Percentiles rank a stretch among this genome's conserved stretches.
Conservation (phyloP, 2,113 vertebrate genomes). For the Anarhynchus alexandrinus region DNA sequence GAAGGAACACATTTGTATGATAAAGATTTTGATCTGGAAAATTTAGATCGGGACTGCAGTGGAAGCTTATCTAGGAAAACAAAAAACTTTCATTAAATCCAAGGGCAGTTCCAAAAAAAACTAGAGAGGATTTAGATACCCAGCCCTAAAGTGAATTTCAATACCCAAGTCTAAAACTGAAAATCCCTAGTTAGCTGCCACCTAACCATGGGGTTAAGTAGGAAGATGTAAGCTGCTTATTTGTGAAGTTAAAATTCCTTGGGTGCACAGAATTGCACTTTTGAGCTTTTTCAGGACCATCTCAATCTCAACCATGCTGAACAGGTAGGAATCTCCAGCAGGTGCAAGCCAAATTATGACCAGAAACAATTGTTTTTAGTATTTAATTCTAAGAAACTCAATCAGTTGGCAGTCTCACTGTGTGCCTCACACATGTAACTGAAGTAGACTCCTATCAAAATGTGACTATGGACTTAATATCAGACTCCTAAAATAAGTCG, state of each 20-base stretch:
- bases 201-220: background rate
- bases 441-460: background rate
- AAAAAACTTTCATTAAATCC: background rate
- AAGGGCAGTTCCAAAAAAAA: background rate
- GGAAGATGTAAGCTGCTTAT: background rate
- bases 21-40: slow-evolving; percentile 5
- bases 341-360: background rate
- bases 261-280: background rate
- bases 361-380: background rate
- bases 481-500: background rate
- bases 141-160: background rate
- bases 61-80: background rate
- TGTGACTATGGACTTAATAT: background rate
- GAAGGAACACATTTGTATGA: background rate
- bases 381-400: background rate
- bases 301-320: background rate
- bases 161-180: background rate
- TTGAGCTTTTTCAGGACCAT: background rate
- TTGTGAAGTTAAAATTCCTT: background rate
- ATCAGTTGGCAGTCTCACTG: background rate
- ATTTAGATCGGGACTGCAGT: background rate
- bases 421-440: background rate
- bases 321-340: background rate
- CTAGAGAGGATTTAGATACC: background rate
- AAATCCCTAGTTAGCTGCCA: background rate